Evolutionary conservation across 2,888 invertebrate species (phyloP), one percentile per base, ranked within the genome.

Genomic region (Andricus quercusramuli): DNA sequence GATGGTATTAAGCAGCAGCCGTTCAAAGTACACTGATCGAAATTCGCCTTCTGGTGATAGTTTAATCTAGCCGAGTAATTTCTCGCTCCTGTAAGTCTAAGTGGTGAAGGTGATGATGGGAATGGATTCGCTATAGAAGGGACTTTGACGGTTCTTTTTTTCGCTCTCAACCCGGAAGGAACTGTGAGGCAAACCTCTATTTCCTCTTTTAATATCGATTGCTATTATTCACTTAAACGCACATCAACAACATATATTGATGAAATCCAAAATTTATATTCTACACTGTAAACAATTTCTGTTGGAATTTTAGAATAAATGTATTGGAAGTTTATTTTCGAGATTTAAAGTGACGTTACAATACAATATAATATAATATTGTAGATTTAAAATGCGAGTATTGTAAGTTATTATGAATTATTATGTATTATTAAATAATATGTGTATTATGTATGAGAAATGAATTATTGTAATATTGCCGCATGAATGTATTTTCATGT

Each of bases 21-120:
- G 29, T 51, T 70, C 20, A 51, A 70, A 51, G 20, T 29, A 32
- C 70, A 70, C 32, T 51, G 51, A 51, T 56, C 51, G 56, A 74
- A 74, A 74, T 74, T 20, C 70, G 47, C 41, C 15, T 25, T 3
- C n/a, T 56, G 11, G 44, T n/a, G 44, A 44, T 68, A 41, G 44
- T 68, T 44, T 68, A 70, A 70, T 70, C 70, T 51, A 51, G 29
- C 51, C 29, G 25, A 51, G 47, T 51, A 47, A 70, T 70, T 25
- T 47, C 47, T 47, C 47, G 15, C 5, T 17, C 0, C 47, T 47
- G 4, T 3, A 9, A 37, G 8, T 44, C 11, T 47, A 47, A 47
- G 15, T 17, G 47, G 47, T 15, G 47, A 17, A 8, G 68, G 13
- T n/a, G 4, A 25, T 9, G 25, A 41, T 47, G 25, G 25, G 25